These are phyloP conservation scores for Endotricha flammealis DNA, from an alignment of 2,888 invertebrate species.

Conservation along the genomic window DNA sequence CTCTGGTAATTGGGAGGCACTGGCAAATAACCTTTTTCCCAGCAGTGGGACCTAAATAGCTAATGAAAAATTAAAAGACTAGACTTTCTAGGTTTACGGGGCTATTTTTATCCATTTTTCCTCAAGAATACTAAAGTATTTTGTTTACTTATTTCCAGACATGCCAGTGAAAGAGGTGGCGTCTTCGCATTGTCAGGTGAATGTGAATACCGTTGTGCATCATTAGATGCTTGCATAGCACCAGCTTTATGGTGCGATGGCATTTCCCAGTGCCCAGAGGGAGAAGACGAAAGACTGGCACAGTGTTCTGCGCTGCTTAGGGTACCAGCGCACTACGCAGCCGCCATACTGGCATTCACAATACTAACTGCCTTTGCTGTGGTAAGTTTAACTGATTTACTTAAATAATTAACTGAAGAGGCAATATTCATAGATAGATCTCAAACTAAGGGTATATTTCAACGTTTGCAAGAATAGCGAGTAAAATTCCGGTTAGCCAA, in stretches of 20 bases:
- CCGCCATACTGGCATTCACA: constrained; percentile 74
- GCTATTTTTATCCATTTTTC: too few relatives aligned
- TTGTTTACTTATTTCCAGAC: constrained; percentile 45
- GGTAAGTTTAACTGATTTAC: constrained; percentile 40
- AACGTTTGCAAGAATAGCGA: neutral
- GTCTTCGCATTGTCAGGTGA: constrained; percentile 82
- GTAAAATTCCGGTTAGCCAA: too few relatives aligned
- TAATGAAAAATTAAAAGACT: too few relatives aligned
- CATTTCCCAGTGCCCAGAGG: constrained; percentile 86
- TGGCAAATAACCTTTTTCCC: too few relatives aligned
- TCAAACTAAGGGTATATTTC: neutral
- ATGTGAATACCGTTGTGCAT: constrained; percentile 86
- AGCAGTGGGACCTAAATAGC: too few relatives aligned
- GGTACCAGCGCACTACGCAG: constrained; percentile 85
- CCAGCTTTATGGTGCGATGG: constrained; percentile 90
- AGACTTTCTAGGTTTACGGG: too few relatives aligned
- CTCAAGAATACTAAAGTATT: too few relatives aligned
- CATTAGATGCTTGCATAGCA: constrained; percentile 89
- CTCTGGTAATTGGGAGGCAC: too few relatives aligned
- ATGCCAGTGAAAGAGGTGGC: constrained; percentile 70
- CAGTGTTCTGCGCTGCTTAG: constrained; percentile 88
- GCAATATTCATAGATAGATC: too few relatives aligned
- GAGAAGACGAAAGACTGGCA: constrained; percentile 87
- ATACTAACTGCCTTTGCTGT: constrained; percentile 66
- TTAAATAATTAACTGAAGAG: too few relatives aligned